Evolutionary conservation across 2,797 vertebrate genomes (phyloP).

Genomic region (Tenualosa ilisha): DNA sequence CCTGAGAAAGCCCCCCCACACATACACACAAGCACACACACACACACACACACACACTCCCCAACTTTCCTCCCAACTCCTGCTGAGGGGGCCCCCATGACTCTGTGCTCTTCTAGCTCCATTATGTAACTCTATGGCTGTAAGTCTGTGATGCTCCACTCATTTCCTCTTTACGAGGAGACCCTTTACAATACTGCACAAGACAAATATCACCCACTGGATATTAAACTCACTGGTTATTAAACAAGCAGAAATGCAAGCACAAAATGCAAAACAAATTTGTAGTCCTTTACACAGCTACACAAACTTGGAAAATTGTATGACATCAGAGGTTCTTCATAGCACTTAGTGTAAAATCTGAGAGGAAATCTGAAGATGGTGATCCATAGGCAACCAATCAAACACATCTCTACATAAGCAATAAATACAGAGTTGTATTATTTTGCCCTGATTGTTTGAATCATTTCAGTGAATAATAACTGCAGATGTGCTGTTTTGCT

Average conservation of each 20-base stretch:
- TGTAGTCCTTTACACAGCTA: not conserved
- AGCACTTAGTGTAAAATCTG: not conserved
- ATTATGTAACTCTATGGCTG: not conserved
- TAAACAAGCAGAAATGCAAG: not conserved
- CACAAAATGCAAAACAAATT: not conserved
- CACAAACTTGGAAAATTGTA: not conserved
- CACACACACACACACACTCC: not conserved
- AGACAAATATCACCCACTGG: not conserved
- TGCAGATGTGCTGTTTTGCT: not conserved
- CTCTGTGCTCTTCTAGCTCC: not conserved
- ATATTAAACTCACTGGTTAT: not conserved
- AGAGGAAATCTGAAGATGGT: not conserved
- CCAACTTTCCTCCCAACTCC: not conserved
- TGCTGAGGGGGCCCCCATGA: not conserved
- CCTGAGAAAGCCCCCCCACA: conserved; percentile 1
- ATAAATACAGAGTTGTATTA: not conserved
- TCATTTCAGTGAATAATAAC: not conserved
- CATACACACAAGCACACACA: not conserved
- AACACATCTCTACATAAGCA: too few relatives aligned
- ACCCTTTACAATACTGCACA: not conserved
- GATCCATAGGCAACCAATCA: too few relatives aligned
- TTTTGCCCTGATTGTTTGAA: not conserved
- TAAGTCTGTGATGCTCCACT: not conserved
- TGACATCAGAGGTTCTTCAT: not conserved
- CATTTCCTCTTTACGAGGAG: not conserved